phyloP scores from a whole-genome alignment of 92 coral and sea anemone species.

The Anthopleura xanthogrammica region DNA sequence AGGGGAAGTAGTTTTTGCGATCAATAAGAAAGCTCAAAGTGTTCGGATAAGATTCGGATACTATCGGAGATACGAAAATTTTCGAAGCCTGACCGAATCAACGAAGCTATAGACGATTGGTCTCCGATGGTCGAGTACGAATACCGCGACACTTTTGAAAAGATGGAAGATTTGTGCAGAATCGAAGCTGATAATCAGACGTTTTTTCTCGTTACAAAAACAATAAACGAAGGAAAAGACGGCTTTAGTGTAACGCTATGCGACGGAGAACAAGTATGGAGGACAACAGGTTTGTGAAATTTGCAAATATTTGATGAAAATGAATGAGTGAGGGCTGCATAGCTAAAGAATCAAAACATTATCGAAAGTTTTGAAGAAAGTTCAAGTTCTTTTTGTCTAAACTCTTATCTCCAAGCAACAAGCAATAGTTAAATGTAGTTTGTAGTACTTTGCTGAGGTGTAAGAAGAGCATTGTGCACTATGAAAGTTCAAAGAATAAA shows the following conservation, averaged over 20 bases:
- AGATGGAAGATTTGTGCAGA: slow-evolving; percentile 47
- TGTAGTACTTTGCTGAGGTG: no score
- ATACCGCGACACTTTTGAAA: neutral
- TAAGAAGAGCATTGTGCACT: no score
- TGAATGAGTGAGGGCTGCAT: neutral
- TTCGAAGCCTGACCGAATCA: neutral
- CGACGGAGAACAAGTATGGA: slow-evolving; percentile 73
- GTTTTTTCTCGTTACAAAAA: slow-evolving; percentile 54
- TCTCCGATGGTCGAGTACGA: neutral
- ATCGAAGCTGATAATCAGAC: slow-evolving; percentile 38
- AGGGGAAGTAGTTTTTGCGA: no score
- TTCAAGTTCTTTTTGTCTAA: no score
- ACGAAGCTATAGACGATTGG: neutral
- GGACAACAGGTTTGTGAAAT: slow-evolving; percentile 41
- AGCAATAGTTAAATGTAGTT: no score
- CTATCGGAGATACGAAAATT: neutral
- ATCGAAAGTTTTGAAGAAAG: no score
- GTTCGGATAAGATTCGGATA: neutral
- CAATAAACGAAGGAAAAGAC: slow-evolving; percentile 24
- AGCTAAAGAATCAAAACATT: no score
- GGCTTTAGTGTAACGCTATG: slow-evolving; percentile 66
- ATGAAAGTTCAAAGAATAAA: no score
- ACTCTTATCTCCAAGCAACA: no score
- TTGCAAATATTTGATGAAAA: neutral
- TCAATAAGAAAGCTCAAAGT: no score